Conservation (phyloP, 2,888 invertebrate genomes). For the Melanargia galathea region DNA sequence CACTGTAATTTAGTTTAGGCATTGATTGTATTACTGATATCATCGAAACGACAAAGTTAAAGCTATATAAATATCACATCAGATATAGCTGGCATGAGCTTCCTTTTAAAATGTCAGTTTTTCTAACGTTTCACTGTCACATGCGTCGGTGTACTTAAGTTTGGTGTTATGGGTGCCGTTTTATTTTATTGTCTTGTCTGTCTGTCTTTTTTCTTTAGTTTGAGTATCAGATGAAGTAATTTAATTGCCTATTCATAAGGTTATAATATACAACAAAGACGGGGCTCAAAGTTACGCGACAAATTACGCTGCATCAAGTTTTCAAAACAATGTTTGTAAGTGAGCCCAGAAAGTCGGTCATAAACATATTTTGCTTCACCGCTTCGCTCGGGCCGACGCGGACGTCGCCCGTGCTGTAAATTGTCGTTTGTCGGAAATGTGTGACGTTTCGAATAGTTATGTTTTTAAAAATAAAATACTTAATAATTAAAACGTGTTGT, state of each 20-base stretch:
- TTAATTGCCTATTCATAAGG: not conserved
- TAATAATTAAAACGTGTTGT: not conserved
- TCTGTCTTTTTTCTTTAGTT: not conserved
- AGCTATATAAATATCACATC: no score
- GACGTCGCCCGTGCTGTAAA: not conserved
- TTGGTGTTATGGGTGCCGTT: not conserved
- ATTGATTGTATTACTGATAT: no score
- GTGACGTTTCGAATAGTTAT: slow-evolving; percentile 5
- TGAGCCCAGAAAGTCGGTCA: not conserved
- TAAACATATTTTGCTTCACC: slow-evolving; percentile 25
- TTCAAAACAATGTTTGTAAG: not conserved
- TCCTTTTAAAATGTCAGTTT: no score
- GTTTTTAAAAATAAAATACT: slow-evolving; percentile 2
- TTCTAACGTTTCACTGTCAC: no score
- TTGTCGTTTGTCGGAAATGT: not conserved
- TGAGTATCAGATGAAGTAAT: not conserved
- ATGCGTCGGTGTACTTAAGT: not conserved
- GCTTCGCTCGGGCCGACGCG: slow-evolving; percentile 11
- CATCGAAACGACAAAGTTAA: no score
- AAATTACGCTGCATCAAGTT: not conserved
- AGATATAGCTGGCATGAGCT: no score
- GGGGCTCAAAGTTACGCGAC: not conserved
- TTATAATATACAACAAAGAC: not conserved
- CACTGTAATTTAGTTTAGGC: no score
- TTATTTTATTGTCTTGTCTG: not conserved